Evolutionary conservation across 2,797 vertebrate species (phyloP), one percentile per base, ranked within the genome.

Genomic region (Florisuga fusca): DNA sequence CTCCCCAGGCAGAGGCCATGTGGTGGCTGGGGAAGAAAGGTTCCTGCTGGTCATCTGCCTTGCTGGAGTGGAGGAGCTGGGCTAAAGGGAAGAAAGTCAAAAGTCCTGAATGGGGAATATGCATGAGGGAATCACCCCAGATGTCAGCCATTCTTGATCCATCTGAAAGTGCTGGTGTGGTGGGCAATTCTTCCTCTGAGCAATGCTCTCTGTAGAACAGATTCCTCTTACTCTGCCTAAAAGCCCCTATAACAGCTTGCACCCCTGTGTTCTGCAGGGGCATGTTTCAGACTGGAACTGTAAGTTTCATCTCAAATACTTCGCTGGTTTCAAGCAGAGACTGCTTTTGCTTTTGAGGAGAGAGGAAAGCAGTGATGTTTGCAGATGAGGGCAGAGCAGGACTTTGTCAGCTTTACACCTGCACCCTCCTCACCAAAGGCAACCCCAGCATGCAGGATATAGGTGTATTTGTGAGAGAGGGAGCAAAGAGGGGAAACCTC

Each of bases 71-170:
- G 36, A 48, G n/a, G 9, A 22, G 23, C 57, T 46, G 43, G 27
- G 10, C 66, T 64, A 50, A 73, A 67, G 55, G 17, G 21, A 79
- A 15, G 55, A 58, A 57, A 31, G 31, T 83, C 22, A 22, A 3
- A 53, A 76, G 33, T 41, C 33, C 80, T 69, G 36, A 50, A 45
- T 7, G 11, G 27, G 46, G 10, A 66, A 61, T 25, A 25, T 73
- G 9, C 0, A 0, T 33, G n/a, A 57, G 15, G 27, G 11, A 54
- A 61, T 66, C 23, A 68, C 9, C 22, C 17, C 31, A 14, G 1
- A 1, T 22, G 6, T 3, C 46, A 81, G 23, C 26, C 12, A 2
- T 59, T 67, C 27, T 43, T 9, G 19, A 45, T 34, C 14, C 31
- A 31, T 14, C 29, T 31, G 50, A 27, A 71, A 82, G 36, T 27